Evolutionary conservation across 2,888 invertebrate species (phyloP), one percentile per base, ranked within the genome.

Genomic region (Plebejus anna): DNA sequence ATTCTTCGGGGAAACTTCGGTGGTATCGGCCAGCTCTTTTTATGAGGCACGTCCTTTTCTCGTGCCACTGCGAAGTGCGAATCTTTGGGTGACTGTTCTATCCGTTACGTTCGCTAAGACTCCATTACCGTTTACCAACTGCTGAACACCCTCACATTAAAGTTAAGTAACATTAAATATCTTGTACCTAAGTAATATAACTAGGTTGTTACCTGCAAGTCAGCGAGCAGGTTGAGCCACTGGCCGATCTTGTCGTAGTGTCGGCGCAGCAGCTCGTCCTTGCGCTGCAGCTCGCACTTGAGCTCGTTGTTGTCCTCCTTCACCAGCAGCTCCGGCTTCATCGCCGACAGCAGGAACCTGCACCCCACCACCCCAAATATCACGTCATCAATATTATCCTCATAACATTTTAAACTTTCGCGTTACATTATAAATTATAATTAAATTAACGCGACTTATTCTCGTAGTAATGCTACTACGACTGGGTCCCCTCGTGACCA

Each of bases 261-360:
- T 77, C 97, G 95, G 82, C 97, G 96, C 22, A 99, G 94, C 2
- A 99, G 90, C 76, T 97, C 97, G 79, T 99, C 98, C 87, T 99
- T 99, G n/a, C 98, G 95, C 13, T 96, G 95, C 76, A 98, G 94
- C 89, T 99, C 98, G 79, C 96, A 94, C 82, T 96, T 96, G 42
- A 99, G 90, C 86, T 99, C 98, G 81, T 95, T 96, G 82, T 98
- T 97, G 85, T 98, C 98, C 79, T 99, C 98, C 88, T 97, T 97
- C 3, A 98, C 95, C 38, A 98, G 95, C 84, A 98, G 95, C 87
- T 99, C 98, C 0, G 98, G 98, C 84, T 98, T 98, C 81, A 98
- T 95, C 0, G 97, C 97, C 0, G 98, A 98, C 0, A 98, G 94
- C 0, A 98, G 94, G 84, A 98, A 97, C 80, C 94, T 94, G 81